Evolutionary conservation across 2,797 vertebrate species (phyloP).

Genomic region (Chrysocyon brachyurus): DNA sequence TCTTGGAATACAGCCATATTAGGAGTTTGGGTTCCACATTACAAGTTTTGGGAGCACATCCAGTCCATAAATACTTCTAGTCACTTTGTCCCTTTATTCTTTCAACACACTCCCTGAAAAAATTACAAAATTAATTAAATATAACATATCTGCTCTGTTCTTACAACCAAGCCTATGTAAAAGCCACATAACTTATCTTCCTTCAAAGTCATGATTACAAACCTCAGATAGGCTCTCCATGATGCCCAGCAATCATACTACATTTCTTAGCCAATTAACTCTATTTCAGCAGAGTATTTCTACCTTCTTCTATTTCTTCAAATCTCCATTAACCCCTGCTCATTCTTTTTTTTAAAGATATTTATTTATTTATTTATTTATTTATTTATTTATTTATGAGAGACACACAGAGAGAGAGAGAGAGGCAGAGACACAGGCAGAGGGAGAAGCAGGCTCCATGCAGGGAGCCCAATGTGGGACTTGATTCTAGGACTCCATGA

Average conservation of each 20-base stretch:
- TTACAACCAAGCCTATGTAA: not conserved
- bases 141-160: not conserved
- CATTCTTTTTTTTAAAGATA: not conserved
- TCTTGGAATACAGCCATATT: not conserved
- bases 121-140: not conserved
- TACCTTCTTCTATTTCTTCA: not conserved
- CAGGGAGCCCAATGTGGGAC: no score
- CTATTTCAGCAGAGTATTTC: not conserved
- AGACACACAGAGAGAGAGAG: no score
- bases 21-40: not conserved
- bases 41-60: not conserved
- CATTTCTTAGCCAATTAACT: not conserved
- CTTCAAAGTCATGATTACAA: not conserved
- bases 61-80: not conserved
- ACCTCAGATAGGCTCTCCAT: not conserved
- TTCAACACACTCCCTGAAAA: not conserved
- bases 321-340: not conserved
- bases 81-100: not conserved
- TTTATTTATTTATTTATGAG: no score
- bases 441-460: no score
- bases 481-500: no score
- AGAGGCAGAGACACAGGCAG: no score
- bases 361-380: no score
- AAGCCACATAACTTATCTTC: not conserved
- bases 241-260: not conserved